phyloP scores from a whole-genome alignment of 2,113 vertebrate genomes.

The Noturus placidus region DNA sequence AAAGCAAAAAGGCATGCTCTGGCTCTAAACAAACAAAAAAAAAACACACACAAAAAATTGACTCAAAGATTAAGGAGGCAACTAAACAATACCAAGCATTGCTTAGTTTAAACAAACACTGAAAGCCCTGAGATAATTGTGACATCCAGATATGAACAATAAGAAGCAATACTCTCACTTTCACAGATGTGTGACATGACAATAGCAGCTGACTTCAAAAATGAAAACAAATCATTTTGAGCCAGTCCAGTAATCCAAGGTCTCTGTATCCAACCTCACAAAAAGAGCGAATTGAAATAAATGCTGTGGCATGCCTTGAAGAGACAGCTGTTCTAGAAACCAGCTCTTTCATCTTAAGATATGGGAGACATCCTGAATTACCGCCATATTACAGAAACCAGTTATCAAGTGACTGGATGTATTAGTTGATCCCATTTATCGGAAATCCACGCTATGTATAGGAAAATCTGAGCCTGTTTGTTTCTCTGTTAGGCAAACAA shows the following conservation, averaged over 20 bases:
- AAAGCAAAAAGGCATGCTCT: conserved; percentile 9
- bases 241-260: conserved; percentile 72
- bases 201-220: conserved; percentile 60
- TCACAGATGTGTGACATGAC: conserved; percentile 65
- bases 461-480: conserved; percentile 48
- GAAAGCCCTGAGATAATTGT: conserved; percentile 75
- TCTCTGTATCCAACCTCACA: conserved; percentile 64
- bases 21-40: conserved; percentile 71
- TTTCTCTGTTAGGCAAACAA: conserved; percentile 52
- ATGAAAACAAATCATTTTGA: conserved; percentile 54
- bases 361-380: conserved; percentile 56
- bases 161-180: conserved; percentile 75
- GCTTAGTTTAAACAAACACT: conserved; percentile 82
- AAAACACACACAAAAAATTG: conserved; percentile 43
- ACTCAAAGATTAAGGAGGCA: conserved; percentile 69
- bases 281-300: conserved; percentile 62
- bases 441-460: conserved; percentile 50
- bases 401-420: conserved; percentile 51
- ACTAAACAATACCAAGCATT: conserved; percentile 71
- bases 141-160: conserved; percentile 51
- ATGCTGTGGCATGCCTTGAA: conserved; percentile 77
- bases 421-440: conserved; percentile 37
- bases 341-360: conserved; percentile 83
- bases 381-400: conserved; percentile 39
- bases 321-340: conserved; percentile 78